Base-by-base conservation (phyloP, 2,797 vertebrate genomes). In the Sphaeramia orbicularis region DNA sequence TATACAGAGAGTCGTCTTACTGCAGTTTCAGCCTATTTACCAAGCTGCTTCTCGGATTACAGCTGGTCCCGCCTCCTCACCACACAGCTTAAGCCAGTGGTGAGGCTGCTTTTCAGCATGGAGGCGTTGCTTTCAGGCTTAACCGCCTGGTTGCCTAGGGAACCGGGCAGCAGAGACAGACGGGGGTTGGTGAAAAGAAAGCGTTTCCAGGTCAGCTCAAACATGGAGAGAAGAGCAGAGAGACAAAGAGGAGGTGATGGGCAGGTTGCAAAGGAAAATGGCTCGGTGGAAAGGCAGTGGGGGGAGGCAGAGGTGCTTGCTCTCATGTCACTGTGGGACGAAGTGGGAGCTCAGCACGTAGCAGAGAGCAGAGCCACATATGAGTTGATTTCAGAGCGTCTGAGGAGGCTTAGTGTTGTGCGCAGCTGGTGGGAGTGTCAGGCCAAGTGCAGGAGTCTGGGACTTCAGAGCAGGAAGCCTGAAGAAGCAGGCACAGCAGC, bases 201-300 rank as follows among this genome's bases (percentile, higher is more conserved):
- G 94, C 95, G 96, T 96, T 98, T 96, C 96, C 96, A 96, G 96
- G 97, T 96, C 95, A 94, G 95, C 92, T 96, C 95, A 94, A 96
- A 96, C 95, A 96, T 96, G 96, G 96, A 97, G 94, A 92, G 93
- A 93, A 93, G 91, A 94, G 93, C 94, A 88, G 92, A 94, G 86
- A 95, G 94, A 92, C 94, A 93, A 91, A 96, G 95, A 93, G 87
- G 93, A 95, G 93, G 94, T 77, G 95, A 93, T 93, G 94, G 91
- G 91, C 80, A 84, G 77, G 85, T 68, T 76, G 73, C 73, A 43
- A 80, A 88, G 66, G 86, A 81, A 18, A 79, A 79, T 30, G 81
- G 76, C 79, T 85, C 70, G 65, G 71, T 71, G 63, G 86, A 78
- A 48, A 86, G 82, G 80, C 86, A 77, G 21, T 97, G 96, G 96